A percentile compares a stretch with the other conserved stretches of the same genome.
These are phyloP conservation scores for Premnoplex brunnescens DNA, from an alignment of 2,797 vertebrate genomes.

Conservation along the genomic window DNA sequence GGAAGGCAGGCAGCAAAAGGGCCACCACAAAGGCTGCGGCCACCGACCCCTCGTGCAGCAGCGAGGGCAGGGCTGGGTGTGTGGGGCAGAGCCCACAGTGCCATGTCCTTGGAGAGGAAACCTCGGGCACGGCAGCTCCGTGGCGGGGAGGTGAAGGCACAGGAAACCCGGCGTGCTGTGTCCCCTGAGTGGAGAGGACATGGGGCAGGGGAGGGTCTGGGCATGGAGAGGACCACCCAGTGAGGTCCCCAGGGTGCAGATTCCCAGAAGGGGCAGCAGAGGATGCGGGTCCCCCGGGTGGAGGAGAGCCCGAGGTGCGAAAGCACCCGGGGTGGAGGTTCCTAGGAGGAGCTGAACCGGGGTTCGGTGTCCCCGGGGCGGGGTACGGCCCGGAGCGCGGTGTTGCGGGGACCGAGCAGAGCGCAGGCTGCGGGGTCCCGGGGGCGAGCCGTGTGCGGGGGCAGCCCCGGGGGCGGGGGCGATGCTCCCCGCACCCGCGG, in stretches of 20 bases:
- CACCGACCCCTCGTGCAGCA: rapidly evolving
- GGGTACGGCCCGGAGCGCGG: not conserved
- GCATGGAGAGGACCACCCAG: not conserved
- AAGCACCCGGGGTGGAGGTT: not conserved
- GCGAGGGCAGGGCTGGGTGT: not conserved
- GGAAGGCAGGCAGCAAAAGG: not conserved
- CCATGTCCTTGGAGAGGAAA: not conserved
- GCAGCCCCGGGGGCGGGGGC: not conserved
- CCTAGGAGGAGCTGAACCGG: not conserved
- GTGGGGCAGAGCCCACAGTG: not conserved
- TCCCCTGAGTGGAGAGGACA: not conserved
- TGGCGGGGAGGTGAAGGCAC: not conserved
- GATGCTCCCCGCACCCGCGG: not conserved
- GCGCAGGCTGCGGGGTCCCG: not conserved
- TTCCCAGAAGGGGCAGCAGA: not conserved
- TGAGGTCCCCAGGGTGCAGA: not conserved
- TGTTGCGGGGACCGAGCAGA: not conserved
- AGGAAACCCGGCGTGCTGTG: rapidly evolving
- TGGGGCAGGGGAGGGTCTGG: not conserved
- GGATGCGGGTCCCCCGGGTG: not conserved
- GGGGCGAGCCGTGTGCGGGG: not conserved
- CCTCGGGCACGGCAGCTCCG: not conserved
- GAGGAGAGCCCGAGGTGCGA: not conserved
- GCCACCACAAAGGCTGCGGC: no score
- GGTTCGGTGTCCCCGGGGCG: not conserved